phyloP scores from a whole-genome alignment of 2,888 invertebrate genomes.

The Zygothrica quintamaculata region DNA sequence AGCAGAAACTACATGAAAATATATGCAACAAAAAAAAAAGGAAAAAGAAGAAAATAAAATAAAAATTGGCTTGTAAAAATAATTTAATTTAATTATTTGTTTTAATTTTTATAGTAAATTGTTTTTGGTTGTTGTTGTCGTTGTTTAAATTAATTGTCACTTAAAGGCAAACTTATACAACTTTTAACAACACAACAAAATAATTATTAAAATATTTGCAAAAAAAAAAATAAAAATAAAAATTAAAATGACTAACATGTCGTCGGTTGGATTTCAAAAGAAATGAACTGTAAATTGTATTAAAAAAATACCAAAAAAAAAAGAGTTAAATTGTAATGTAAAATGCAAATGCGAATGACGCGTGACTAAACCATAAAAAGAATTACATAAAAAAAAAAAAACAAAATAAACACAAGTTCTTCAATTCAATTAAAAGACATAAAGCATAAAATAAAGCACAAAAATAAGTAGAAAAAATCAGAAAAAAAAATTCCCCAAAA shows the following conservation, averaged over 20 bases:
- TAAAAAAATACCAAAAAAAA: constrained; percentile 8
- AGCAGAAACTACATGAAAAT: background rate
- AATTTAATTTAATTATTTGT: constrained; percentile 22
- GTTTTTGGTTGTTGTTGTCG: constrained; percentile 17
- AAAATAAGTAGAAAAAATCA: constrained; percentile 3
- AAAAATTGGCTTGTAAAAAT: constrained; percentile 13
- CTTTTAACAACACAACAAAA: no score
- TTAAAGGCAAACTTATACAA: constrained; percentile 1
- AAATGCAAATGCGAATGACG: constrained; percentile 52
- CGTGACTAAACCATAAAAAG: constrained; percentile 72
- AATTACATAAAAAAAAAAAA: constrained; percentile 42
- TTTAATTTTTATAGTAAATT: constrained; percentile 12
- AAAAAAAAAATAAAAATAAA: constrained; percentile 12
- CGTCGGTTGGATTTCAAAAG: constrained; percentile 49
- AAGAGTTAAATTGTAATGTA: constrained; percentile 10
- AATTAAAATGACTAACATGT: constrained; percentile 53
- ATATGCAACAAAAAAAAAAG: constrained; percentile 4
- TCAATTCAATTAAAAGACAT: constrained; percentile 62
- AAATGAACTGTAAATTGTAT: constrained; percentile 29
- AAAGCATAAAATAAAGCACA: constrained; percentile 10
- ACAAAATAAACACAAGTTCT: constrained; percentile 52
- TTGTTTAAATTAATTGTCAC: constrained; percentile 8
- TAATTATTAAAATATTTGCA: no score
- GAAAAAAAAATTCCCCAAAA: background rate
- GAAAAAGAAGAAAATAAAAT: constrained; percentile 4